Percentiles rank a stretch among this genome's conserved stretches.
Conservation (phyloP, 2,888 invertebrate species). For the Hypena proboscidalis region DNA sequence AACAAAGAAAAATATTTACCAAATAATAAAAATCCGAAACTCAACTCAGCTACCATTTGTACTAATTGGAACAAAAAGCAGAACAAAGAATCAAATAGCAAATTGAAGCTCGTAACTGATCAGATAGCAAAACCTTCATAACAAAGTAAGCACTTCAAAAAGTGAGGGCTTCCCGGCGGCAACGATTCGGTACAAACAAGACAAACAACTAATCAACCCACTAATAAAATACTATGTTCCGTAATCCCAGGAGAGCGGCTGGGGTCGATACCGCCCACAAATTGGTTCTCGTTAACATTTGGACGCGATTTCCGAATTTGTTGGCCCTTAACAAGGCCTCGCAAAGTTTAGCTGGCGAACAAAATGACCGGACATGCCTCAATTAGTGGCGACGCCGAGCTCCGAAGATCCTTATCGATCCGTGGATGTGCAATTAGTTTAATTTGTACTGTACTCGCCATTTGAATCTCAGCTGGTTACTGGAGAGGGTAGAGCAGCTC, state of each 20-base stretch:
- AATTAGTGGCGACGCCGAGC: constrained; percentile 65
- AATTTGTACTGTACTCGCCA: constrained; percentile 30
- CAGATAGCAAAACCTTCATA: constrained; percentile 17
- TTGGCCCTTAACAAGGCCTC: constrained; percentile 73
- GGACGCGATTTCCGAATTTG: constrained; percentile 79
- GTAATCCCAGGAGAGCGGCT: constrained; percentile 50
- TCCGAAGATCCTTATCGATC: constrained; percentile 48
- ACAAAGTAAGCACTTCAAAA: constrained; percentile 27
- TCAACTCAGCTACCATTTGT: no score
- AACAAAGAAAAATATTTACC: background rate
- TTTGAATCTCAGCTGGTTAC: constrained; percentile 13
- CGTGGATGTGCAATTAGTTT: constrained; percentile 47
- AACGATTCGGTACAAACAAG: constrained; percentile 43
- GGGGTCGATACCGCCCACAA: constrained; percentile 64
- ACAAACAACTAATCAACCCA: constrained; percentile 70
- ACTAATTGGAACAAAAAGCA: background rate
- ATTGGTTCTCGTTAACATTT: constrained; percentile 81
- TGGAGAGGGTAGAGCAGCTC: background rate
- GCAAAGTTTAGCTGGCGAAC: constrained; percentile 67
- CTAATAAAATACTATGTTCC: constrained; percentile 64
- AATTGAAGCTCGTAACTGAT: constrained; percentile 8
- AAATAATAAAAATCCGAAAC: no score
- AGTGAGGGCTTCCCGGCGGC: constrained; percentile 14
- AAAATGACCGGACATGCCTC: constrained; percentile 78
- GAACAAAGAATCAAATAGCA: constrained; percentile 6